Percentiles rank a stretch among this genome's conserved stretches.
phyloP scores from a whole-genome alignment of 2,113 vertebrate genomes.

The Charadrius vociferus region DNA sequence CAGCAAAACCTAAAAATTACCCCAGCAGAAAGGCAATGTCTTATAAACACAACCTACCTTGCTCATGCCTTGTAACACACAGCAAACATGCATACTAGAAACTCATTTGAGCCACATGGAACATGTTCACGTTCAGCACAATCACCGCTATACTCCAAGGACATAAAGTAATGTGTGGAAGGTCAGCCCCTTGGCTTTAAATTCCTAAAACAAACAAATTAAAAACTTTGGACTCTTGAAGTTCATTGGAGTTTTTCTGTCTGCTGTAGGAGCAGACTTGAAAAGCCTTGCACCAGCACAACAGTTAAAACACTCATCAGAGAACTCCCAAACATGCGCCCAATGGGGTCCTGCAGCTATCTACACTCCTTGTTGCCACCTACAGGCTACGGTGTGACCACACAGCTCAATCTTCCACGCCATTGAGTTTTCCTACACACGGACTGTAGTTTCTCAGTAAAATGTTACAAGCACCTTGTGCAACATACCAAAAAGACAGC shows the following conservation, averaged over 20 bases:
- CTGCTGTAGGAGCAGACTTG: not conserved
- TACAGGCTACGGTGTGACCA: not conserved
- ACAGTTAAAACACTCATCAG: not conserved
- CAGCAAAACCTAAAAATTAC: not conserved
- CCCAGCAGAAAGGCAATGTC: not conserved
- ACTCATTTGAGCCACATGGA: not conserved
- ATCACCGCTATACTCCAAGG: not conserved
- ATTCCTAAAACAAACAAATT: not conserved
- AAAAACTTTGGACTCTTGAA: not conserved
- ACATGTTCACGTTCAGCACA: not conserved
- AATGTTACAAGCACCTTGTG: not conserved
- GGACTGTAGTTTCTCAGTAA: not conserved
- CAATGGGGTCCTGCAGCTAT: rapidly evolving
- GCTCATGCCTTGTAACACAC: not conserved
- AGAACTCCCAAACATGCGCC: not conserved
- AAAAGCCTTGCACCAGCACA: not conserved
- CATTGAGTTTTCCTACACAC: too few species aligned
- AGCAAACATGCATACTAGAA: not conserved
- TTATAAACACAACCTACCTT: not conserved
- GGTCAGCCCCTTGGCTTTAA: not conserved
- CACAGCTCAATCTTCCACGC: rapidly evolving
- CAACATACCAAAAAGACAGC: not conserved
- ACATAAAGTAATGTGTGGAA: not conserved
- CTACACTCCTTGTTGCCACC: not conserved
- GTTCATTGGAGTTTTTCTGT: not conserved